phyloP scores from a whole-genome alignment of 2,888 invertebrate species.

The Tethea ocularis region DNA sequence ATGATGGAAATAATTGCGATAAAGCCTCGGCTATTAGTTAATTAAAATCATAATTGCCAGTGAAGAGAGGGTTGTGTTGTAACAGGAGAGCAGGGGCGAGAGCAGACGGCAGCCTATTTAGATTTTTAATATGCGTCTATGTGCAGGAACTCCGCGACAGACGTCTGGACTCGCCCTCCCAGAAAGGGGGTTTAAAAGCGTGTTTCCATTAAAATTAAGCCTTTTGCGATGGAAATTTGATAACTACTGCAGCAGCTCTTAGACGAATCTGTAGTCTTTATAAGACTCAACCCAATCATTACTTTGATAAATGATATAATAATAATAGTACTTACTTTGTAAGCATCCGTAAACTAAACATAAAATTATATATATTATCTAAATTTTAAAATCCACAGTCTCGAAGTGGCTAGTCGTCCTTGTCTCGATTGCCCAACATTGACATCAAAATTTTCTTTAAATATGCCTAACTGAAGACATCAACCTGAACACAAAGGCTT shows the following conservation, averaged over 20 bases:
- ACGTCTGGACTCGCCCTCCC: constrained; percentile 27
- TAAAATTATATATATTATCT: no score
- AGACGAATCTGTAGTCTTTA: background rate
- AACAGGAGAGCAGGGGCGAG: background rate
- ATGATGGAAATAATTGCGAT: background rate
- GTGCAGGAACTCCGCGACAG: constrained; percentile 26
- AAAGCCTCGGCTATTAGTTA: background rate
- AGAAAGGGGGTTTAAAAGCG: constrained; percentile 36
- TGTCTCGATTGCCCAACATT: no score
- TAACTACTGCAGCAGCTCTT: background rate
- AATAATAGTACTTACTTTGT: no score
- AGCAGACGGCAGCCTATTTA: constrained; percentile 8
- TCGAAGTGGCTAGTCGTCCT: no score
- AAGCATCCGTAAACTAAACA: no score
- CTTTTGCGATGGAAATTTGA: background rate
- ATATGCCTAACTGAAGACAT: no score
- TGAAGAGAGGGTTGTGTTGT: background rate
- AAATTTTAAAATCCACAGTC: no score
- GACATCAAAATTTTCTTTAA: no score
- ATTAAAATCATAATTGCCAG: constrained; percentile 1
- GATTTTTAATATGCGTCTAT: constrained; percentile 10
- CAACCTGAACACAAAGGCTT: no score
- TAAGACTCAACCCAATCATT: no score
- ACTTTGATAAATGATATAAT: no score
- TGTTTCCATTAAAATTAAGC: constrained; percentile 1